These are phyloP conservation scores for Drosophila watanabei DNA, from an alignment of 1,140 invertebrate genomes.

Conservation along the genomic window DNA sequence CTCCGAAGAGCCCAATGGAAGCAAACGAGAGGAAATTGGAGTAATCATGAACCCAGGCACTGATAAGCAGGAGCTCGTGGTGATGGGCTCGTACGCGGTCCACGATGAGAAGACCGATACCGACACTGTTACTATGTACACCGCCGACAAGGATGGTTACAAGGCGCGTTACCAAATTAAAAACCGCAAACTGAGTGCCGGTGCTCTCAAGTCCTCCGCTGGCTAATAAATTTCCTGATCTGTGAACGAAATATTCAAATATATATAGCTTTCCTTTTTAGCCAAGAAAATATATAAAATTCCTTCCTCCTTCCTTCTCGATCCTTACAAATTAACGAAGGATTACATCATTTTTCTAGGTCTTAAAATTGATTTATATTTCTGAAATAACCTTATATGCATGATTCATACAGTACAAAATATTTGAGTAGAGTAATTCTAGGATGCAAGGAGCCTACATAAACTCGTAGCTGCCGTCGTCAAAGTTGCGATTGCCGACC, in stretches of 20 bases:
- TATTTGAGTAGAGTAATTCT: conserved; percentile 19
- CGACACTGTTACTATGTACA: conserved; percentile 79
- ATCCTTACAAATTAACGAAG: too few relatives aligned
- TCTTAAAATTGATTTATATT: not conserved
- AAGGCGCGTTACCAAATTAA: conserved; percentile 71
- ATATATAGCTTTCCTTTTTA: too few relatives aligned
- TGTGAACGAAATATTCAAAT: too few relatives aligned
- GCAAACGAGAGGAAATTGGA: conserved; percentile 78
- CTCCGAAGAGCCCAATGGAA: conserved; percentile 70
- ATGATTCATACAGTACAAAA: conserved; percentile 9
- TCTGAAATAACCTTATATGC: not conserved
- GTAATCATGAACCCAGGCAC: conserved; percentile 81
- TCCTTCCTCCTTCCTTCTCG: too few relatives aligned
- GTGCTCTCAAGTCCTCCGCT: conserved; percentile 72
- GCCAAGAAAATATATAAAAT: too few relatives aligned
- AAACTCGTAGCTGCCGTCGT: conserved; percentile 80
- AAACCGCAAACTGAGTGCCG: conserved; percentile 76
- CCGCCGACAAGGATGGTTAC: conserved; percentile 83
- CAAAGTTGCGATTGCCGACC: conserved; percentile 81
- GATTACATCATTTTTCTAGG: not conserved
- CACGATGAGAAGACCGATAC: conserved; percentile 79
- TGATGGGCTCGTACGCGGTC: conserved; percentile 71
- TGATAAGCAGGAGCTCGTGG: conserved; percentile 70
- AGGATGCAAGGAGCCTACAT: conserved; percentile 59
- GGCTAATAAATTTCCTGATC: conserved; percentile 47